phyloP scores from a whole-genome alignment of 2,113 vertebrate species.

The Poeciliopsis retropinna region DNA sequence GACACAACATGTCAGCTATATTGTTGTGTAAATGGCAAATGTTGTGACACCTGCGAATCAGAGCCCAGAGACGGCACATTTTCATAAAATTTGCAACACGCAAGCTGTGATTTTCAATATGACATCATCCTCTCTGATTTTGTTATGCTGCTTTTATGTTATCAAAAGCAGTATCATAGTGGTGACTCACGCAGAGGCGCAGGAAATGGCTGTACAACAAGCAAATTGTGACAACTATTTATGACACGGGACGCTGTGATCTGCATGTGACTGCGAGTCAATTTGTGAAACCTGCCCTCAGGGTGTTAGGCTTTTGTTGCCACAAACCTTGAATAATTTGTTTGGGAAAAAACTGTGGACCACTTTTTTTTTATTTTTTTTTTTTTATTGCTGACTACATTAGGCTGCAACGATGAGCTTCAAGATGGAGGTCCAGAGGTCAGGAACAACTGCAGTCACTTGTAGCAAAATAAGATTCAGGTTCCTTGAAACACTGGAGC shows the following conservation, averaged over 20 bases:
- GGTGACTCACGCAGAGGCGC: background rate
- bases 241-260: constrained; percentile 1
- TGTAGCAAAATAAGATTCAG: background rate
- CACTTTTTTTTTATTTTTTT: background rate
- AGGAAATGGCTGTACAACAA: background rate
- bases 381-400: background rate
- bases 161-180: background rate
- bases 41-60: constrained; percentile 5
- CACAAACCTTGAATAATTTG: background rate
- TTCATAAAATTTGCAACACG: constrained; percentile 5
- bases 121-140: background rate
- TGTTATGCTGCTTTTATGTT: constrained; percentile 1
- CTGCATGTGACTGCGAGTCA: constrained; percentile 1
- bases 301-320: constrained; percentile 5
- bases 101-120: background rate
- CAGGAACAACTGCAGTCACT: background rate
- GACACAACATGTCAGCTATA: constrained; percentile 10
- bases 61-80: background rate
- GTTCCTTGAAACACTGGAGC: background rate
- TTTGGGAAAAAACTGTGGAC: constrained; percentile 10
- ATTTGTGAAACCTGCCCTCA: background rate
- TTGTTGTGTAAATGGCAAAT: constrained; percentile 6
- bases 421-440: background rate
- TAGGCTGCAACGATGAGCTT: background rate
- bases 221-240: constrained; percentile 1